Conservation (phyloP, 2,113 vertebrate species). For the Halcyon malimbica region DNA sequence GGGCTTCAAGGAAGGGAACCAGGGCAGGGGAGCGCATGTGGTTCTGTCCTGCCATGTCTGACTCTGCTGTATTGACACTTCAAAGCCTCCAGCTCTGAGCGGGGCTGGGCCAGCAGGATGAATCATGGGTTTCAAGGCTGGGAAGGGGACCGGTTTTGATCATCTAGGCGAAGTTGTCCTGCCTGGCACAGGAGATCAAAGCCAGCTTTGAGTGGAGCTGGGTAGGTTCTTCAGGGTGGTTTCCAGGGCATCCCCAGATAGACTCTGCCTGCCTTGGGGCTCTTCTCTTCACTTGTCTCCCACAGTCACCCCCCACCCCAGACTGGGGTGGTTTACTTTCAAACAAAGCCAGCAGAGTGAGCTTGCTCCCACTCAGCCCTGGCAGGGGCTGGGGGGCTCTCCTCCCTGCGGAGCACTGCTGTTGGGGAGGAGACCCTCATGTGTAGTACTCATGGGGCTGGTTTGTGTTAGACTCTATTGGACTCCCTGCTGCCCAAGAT, state of each 20-base stretch:
- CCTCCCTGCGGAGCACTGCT: accelerated
- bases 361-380: accelerated
- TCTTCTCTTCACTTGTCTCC: background rate
- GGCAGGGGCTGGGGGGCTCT: accelerated
- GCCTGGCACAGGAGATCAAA: background rate
- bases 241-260: background rate
- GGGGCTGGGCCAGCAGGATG: background rate
- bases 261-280: background rate
- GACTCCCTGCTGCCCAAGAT: accelerated
- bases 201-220: background rate
- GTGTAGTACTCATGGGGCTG: accelerated
- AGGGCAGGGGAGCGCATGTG: background rate
- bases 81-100: slow-evolving; percentile 25
- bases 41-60: background rate
- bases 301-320: background rate
- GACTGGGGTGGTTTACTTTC: background rate
- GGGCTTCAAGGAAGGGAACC: background rate
- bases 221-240: background rate
- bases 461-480: background rate
- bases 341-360: background rate
- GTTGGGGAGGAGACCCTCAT: accelerated
- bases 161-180: slow-evolving; percentile 7
- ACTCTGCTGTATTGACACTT: slow-evolving; percentile 9
- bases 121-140: background rate
- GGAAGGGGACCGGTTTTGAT: slow-evolving; percentile 25